Evolutionary conservation across 2,113 vertebrate species (phyloP), one percentile per base, ranked within the genome.

Genomic region (Trochalopteron elliotii): DNA sequence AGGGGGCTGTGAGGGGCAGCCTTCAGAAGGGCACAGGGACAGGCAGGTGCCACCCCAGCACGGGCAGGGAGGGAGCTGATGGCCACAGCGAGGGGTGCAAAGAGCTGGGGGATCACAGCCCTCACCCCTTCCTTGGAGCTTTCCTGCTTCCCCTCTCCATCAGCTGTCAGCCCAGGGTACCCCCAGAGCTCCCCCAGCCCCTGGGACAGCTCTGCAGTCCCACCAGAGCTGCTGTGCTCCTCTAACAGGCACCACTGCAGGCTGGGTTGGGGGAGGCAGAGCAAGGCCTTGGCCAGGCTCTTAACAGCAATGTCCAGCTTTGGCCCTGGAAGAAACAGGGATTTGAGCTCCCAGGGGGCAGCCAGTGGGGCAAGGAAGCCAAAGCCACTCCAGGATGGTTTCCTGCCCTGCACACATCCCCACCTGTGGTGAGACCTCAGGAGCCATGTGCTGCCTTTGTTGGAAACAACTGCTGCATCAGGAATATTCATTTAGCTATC

Each of bases 101-200:
- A 44, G 42, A 55, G 67, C 56, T 27, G 71, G 21, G 15, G 22
- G 14, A 15, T 19, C 0, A 0, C 44, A 39, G 35, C 45, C 59
- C 39, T 69, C n/a, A 37, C 3, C 30, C 10, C 12, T 21, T 33
- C 5, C 68, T 39, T 21, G 37, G 74, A 37, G 39, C 39, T 77
- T 11, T 42, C 27, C 40, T 45, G 28, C 53, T 50, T 37, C 30
- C 20, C 40, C 30, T 44, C 52, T 63, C n/a, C 4, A 10, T 25
- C 60, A 12, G 5, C 3, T 15, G 31, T 37, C 56, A 50, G 15
- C 27, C 30, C 45, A 16, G 23, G 25, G 21, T 5, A 37, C 27
- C 49, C 75, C 63, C 9, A 44, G 13, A 44, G 17, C 20, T 30
- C 28, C 10, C 11, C 24, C 42, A 40, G 14, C 68, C 50, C 56